Percentiles rank a stretch among this genome's conserved stretches.
These are phyloP conservation scores for Trichogramma pretiosum DNA, from an alignment of 1,140 invertebrate genomes.

Conservation along the genomic window DNA sequence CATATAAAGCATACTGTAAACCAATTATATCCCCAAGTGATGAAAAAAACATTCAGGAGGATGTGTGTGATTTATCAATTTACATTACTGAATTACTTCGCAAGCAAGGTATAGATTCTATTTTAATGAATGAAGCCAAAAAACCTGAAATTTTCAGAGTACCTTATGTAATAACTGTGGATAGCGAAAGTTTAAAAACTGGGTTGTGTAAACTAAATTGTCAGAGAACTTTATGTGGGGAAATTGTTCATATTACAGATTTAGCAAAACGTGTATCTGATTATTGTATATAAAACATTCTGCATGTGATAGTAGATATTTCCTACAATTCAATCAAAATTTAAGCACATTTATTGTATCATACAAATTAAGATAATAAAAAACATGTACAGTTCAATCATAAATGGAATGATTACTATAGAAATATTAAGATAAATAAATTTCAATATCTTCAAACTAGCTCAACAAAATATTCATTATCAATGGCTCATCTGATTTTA, in stretches of 20 bases:
- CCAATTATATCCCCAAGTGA: slow-evolving; percentile 19
- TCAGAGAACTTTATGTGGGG: slow-evolving; percentile 59
- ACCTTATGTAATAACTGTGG: slow-evolving; percentile 59
- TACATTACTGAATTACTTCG: slow-evolving; percentile 40
- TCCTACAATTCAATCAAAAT: no score
- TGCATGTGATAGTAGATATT: no score
- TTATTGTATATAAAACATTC: slow-evolving; percentile 2
- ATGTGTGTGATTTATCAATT: slow-evolving; percentile 35
- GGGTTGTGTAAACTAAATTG: slow-evolving; percentile 64
- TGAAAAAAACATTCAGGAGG: slow-evolving; percentile 24
- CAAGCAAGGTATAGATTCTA: slow-evolving; percentile 32
- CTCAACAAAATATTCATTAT: no score
- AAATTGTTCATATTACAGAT: slow-evolving; percentile 46
- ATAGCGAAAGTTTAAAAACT: slow-evolving; percentile 55
- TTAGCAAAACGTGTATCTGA: slow-evolving; percentile 39
- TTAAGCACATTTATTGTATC: no score
- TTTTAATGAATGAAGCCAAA: slow-evolving; percentile 26
- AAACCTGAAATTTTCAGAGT: slow-evolving; percentile 45
- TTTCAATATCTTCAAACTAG: no score
- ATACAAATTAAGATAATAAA: no score
- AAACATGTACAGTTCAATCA: no score
- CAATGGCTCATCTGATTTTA: slow-evolving; percentile 14
- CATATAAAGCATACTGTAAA: slow-evolving; percentile 61
- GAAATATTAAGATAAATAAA: no score
- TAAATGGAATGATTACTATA: no score